These are phyloP conservation scores for Polyommatus iphigenia DNA, from an alignment of 2,888 invertebrate genomes.

Conservation along the genomic window DNA sequence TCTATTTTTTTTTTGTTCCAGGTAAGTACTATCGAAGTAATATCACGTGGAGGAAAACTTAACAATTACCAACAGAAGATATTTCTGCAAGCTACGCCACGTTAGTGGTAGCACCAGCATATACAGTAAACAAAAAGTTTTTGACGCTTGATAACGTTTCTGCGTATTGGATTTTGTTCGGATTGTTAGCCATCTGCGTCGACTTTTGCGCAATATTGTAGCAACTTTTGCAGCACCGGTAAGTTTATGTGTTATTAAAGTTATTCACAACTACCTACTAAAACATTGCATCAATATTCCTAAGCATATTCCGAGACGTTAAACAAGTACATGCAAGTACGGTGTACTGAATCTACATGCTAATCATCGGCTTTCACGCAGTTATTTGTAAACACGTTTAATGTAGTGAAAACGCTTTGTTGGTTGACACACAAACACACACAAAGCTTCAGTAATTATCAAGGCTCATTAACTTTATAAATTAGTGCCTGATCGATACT, in stretches of 20 bases:
- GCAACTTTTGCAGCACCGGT: background rate
- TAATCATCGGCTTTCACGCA: background rate
- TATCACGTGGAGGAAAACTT: background rate
- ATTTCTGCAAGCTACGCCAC: too few species aligned
- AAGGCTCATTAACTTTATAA: constrained; percentile 29
- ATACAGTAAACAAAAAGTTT: too few species aligned
- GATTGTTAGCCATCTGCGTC: too few species aligned
- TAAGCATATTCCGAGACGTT: background rate
- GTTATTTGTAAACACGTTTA: constrained; percentile 24
- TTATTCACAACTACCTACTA: background rate
- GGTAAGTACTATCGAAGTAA: background rate
- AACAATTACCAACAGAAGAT: background rate
- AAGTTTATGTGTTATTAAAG: background rate
- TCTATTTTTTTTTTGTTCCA: background rate
- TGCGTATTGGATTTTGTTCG: too few species aligned
- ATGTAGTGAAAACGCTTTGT: constrained; percentile 27
- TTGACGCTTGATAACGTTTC: too few species aligned
- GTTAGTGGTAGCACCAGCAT: too few species aligned
- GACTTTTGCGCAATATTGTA: too few species aligned
- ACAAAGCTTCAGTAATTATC: constrained; percentile 13
- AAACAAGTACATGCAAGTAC: constrained; percentile 17
- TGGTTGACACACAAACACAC: constrained; percentile 25
- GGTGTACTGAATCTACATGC: constrained; percentile 4
- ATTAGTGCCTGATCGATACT: constrained; percentile 3
- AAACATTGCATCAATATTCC: background rate